A percentile compares a stretch with the other conserved stretches of the same genome.
phyloP scores from a whole-genome alignment of 2,113 vertebrate genomes.

The Gymnocephalus cernua region DNA sequence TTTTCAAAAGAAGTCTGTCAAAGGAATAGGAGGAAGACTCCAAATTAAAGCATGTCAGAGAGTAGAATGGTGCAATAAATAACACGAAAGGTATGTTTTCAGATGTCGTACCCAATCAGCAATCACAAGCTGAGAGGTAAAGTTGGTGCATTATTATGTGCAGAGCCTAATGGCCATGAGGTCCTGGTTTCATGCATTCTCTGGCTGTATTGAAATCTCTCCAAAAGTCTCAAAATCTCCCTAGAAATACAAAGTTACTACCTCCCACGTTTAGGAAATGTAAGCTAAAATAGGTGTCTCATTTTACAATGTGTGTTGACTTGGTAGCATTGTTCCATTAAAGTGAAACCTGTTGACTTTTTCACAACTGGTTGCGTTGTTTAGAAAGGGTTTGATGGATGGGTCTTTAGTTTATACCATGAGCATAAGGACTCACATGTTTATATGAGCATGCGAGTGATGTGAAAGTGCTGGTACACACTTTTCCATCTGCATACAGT shows the following conservation, averaged over 20 bases:
- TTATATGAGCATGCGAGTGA: no score
- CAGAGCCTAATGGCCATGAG: not conserved
- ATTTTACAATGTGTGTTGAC: not conserved
- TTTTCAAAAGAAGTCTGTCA: slow-evolving; percentile 60
- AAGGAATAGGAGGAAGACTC: slow-evolving; percentile 30
- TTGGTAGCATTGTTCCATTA: not conserved
- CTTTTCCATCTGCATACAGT: no score
- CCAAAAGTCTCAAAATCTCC: not conserved
- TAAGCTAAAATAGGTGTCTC: no score
- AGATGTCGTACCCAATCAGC: not conserved
- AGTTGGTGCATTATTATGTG: not conserved
- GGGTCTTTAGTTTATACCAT: not conserved
- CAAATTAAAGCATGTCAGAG: slow-evolving; percentile 53
- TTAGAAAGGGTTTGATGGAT: not conserved
- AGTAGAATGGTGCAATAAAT: not conserved
- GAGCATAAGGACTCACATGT: no score
- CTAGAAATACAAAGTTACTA: not conserved
- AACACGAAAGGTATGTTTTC: slow-evolving; percentile 12
- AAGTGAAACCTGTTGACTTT: not conserved
- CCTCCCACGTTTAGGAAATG: not conserved
- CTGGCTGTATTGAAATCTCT: not conserved
- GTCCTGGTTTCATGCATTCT: not conserved
- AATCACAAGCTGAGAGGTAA: slow-evolving; percentile 10
- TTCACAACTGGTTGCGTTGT: not conserved
- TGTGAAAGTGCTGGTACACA: no score